A percentile compares a stretch with the other conserved stretches of the same genome.
Evolutionary conservation across 1,140 invertebrate species (phyloP).

Genomic region (Anagrus nilaparvatae): DNA sequence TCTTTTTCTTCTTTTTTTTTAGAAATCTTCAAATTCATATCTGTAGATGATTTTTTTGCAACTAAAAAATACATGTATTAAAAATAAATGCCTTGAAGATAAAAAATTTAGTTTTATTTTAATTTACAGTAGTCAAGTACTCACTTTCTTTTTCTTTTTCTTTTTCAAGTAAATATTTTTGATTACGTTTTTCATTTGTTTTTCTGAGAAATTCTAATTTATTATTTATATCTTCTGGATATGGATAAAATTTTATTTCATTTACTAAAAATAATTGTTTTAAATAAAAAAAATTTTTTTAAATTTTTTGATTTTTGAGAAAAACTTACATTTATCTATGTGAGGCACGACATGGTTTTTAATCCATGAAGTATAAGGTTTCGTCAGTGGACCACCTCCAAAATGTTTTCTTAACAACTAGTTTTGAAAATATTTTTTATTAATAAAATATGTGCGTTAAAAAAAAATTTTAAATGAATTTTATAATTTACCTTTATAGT

Average conservation of each 20-base stretch:
- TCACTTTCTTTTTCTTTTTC: constrained; percentile 21
- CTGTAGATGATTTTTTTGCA: constrained; percentile 6
- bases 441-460: constrained; percentile 1
- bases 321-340: constrained; percentile 17
- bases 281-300: constrained; percentile 5
- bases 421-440: background rate
- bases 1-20: constrained; percentile 16
- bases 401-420: constrained; percentile 21
- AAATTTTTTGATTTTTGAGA: background rate
- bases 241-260: constrained; percentile 25
- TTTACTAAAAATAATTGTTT: constrained; percentile 18
- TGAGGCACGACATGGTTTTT: constrained; percentile 18
- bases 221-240: constrained; percentile 21
- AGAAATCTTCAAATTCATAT: constrained; percentile 14
- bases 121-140: background rate
- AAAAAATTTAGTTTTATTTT: constrained; percentile 1
- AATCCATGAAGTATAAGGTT: constrained; percentile 28
- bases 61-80: background rate
- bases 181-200: constrained; percentile 20
- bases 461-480: constrained; percentile 2
- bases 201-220: constrained; percentile 23
- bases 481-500: constrained; percentile 13
- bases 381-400: constrained; percentile 18
- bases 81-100: background rate
- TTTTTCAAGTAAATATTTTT: constrained; percentile 19